These are phyloP conservation scores for Hippocampus zosterae DNA, from an alignment of 2,113 vertebrate species.

Conservation along the genomic window DNA sequence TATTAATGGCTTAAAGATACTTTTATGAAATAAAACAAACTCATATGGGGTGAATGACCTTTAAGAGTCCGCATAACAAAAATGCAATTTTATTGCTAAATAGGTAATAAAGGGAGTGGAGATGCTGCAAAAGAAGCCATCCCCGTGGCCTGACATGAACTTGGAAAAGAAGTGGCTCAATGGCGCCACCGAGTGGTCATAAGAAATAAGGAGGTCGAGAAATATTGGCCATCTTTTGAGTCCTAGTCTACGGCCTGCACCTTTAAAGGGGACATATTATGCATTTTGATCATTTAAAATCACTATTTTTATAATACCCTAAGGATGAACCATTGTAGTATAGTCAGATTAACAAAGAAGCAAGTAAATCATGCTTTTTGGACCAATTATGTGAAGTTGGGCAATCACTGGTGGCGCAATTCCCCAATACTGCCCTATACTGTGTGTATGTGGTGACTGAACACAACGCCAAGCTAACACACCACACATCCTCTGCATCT, in stretches of 20 bases:
- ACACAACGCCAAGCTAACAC: too few species aligned
- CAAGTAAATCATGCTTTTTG: background rate
- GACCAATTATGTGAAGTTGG: background rate
- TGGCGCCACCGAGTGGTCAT: constrained; percentile 66
- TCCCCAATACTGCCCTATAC: too few species aligned
- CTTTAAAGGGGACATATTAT: background rate
- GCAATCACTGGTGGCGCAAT: background rate
- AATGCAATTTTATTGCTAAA: background rate
- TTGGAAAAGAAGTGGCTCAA: constrained; percentile 47
- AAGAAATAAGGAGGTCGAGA: background rate
- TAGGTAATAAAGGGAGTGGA: constrained; percentile 7
- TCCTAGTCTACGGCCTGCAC: background rate
- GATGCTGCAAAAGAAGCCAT: constrained; percentile 10
- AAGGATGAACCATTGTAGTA: too few species aligned
- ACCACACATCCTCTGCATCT: too few species aligned
- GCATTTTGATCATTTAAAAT: too few species aligned
- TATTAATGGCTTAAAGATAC: background rate
- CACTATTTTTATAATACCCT: too few species aligned
- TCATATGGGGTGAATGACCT: too few species aligned
- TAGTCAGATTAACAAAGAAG: too few species aligned
- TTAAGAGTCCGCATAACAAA: background rate
- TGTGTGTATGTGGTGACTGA: too few species aligned
- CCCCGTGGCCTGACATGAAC: constrained; percentile 38
- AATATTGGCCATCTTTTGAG: background rate
- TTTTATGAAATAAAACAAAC: background rate